Evolutionary conservation across 2,113 vertebrate species (phyloP).

Genomic region (Anser brachyrhynchus): DNA sequence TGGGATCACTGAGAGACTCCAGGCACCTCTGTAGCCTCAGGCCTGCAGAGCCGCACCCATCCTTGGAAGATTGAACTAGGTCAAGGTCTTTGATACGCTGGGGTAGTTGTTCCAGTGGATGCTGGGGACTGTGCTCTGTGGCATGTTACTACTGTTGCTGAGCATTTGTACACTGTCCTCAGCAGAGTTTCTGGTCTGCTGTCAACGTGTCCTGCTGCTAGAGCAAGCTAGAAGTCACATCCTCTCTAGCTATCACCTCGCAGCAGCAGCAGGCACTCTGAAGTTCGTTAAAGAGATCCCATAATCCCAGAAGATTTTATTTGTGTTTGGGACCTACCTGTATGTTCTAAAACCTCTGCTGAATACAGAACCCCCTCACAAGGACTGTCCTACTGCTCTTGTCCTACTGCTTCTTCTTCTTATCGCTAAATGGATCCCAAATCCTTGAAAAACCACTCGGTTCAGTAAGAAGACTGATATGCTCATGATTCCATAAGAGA

Average conservation of each 20-base stretch:
- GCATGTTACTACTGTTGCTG: not conserved
- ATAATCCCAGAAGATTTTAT: not conserved
- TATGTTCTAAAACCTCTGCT: not conserved
- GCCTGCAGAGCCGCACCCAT: not conserved
- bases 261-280: not conserved
- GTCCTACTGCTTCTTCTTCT: not conserved
- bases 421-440: not conserved
- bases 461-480: not conserved
- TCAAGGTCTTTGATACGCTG: not conserved
- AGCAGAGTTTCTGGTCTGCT: not conserved
- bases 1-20: not conserved
- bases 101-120: rapidly evolving
- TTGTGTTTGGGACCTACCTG: not conserved
- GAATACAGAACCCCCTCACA: not conserved
- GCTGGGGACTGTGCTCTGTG: not conserved
- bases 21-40: rapidly evolving
- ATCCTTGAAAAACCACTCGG: not conserved
- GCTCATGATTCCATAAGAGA: not conserved
- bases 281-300: not conserved
- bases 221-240: not conserved
- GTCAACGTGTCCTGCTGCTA: not conserved
- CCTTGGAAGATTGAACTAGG: not conserved
- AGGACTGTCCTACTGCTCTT: not conserved
- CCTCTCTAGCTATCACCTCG: not conserved
- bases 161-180: not conserved